A percentile compares a stretch with the other conserved stretches of the same genome.
Conservation (phyloP, 2,113 vertebrate genomes). For the Antigone vipio region DNA sequence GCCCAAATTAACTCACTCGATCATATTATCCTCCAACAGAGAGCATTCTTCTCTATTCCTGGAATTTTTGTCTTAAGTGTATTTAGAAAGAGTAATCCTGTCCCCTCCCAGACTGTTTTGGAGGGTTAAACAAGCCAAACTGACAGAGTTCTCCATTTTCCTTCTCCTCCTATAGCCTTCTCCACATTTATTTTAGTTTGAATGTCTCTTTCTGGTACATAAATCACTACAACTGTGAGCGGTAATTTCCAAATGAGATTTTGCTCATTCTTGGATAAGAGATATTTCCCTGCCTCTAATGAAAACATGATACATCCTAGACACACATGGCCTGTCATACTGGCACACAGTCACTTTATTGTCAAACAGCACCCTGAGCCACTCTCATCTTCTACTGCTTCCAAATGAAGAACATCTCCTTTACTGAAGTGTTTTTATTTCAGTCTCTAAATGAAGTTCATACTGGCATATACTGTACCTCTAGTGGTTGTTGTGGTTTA, state of each 20-base stretch:
- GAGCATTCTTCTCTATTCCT: background rate
- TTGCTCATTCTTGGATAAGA: background rate
- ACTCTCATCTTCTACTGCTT: background rate
- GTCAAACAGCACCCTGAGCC: background rate
- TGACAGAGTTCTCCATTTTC: background rate
- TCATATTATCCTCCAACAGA: background rate
- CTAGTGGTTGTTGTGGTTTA: background rate
- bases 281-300: background rate
- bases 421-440: background rate
- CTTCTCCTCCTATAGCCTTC: background rate
- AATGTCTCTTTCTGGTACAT: background rate
- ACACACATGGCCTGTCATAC: background rate
- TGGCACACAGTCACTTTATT: background rate
- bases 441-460: background rate
- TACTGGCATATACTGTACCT: background rate
- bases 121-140: background rate
- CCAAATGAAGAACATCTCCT: background rate
- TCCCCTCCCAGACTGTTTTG: background rate
- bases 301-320: background rate
- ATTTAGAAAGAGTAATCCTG: background rate
- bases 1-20: background rate
- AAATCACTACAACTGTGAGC: background rate
- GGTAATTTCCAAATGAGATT: background rate
- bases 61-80: background rate
- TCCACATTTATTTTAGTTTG: background rate